Base-by-base conservation (phyloP, 2,797 vertebrate species). In the Hirundo rustica region DNA sequence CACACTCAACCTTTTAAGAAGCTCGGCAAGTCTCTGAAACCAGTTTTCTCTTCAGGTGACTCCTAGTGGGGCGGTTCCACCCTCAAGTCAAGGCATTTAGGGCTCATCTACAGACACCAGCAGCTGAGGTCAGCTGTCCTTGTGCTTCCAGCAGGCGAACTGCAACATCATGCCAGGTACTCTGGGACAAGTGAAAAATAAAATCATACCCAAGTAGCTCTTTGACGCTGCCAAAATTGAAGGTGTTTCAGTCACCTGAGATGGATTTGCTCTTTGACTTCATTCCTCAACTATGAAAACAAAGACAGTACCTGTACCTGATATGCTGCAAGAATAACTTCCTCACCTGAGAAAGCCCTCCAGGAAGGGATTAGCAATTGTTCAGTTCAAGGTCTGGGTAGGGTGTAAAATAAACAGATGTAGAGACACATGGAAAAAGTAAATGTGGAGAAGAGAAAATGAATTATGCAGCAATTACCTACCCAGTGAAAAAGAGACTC, bases 401-500 rank as follows among this genome's bases (percentile, higher is more conserved):
- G 55, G 60, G 23, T 44, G 5, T 72, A 88, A 93, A 91, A 89
- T 60, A 89, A 91, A 77, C 11, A 85, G 71, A 87, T 5, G 10
- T 34, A n/a, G 44, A 74, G 51, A 72, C 51, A 68, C 62, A 61
- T 2, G 9, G 34, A 65, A 67, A 93, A 88, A 85, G 53, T 58
- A 87, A 60, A 95, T 22, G 38, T 61, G 42, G 51, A 22, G 34
- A 89, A 84, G 45, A 86, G 30, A 93, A 95, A 89, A 94, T 66
- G 9, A 95, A 88, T 92, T 84, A 72, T 66, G 36, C 83, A 57
- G 89, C 79, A 88, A 96, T 78, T 78, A 95, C 68, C 45, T 53
- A 68, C 55, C 75, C 44, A 77, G 36, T 76, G 73, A 82, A 94
- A 94, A 61, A 81, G 26, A n/a, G 76, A 57, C 45, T 60, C 74